These are phyloP conservation scores for Semibalanus balanoides DNA, from an alignment of 1,140 invertebrate genomes.

Conservation along the genomic window DNA sequence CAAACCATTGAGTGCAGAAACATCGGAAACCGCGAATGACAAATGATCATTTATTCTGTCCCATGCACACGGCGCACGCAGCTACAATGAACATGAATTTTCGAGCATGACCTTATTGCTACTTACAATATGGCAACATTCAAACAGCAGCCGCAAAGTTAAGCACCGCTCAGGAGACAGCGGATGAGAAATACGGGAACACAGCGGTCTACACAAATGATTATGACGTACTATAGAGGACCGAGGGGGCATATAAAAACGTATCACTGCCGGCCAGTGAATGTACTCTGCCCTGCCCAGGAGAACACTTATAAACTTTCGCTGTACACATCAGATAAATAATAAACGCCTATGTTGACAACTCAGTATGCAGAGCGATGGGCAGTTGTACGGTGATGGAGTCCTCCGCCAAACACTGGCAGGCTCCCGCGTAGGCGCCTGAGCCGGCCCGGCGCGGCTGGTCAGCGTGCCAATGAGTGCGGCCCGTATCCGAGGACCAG, in stretches of 20 bases:
- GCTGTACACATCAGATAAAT: neutral
- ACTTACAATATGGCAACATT: neutral
- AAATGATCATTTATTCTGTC: neutral
- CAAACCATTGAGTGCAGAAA: neutral
- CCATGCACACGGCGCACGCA: neutral
- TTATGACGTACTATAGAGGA: neutral
- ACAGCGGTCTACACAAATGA: neutral
- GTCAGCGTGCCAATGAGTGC: neutral
- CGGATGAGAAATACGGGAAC: neutral
- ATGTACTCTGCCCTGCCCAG: neutral
- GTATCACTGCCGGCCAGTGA: neutral
- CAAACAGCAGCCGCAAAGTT: neutral
- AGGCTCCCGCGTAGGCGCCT: too few species aligned
- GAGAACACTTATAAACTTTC: neutral
- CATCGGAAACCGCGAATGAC: neutral
- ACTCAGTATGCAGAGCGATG: neutral
- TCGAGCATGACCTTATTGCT: slow-evolving; percentile 1
- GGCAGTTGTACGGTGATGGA: neutral
- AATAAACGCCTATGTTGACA: neutral
- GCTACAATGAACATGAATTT: slow-evolving; percentile 2
- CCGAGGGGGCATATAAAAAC: neutral
- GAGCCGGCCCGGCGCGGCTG: too few species aligned
- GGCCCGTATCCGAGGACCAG: too few species aligned
- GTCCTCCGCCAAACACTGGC: neutral
- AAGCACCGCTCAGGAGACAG: neutral